Base-by-base conservation (phyloP, 2,797 vertebrate genomes). In the Pipistrellus pipistrellus region DNA sequence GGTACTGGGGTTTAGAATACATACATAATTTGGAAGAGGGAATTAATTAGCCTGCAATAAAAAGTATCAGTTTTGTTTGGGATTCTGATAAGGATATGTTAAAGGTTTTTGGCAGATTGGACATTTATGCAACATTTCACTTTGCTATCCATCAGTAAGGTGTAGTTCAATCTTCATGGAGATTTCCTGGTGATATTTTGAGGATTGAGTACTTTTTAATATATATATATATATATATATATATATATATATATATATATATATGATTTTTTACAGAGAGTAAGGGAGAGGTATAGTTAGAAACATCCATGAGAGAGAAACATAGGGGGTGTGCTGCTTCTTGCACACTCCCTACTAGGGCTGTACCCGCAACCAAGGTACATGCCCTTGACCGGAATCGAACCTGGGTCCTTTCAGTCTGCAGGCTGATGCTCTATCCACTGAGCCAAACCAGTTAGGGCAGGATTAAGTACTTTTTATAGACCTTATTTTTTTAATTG, bases 171-270 rank as follows among this genome's bases (percentile, higher is more conserved):
- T 66, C 57, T 82, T 85, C 46, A 8, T 32, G 35, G 44, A 38
- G 32, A 84, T 89, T n/a, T 48, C 18, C 35, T 95, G 48, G 44
- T 88, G 66, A 59, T 78, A 75, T 85, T 95, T 88, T 62, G 57
- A 91, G 57, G 13, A 27, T n/a, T 64, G 27, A 35, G 53, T 62
- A 55, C 5, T 68, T 96, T 82, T 55, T 21, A 21, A 21, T 21
- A 55, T 44, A 44, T 38, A 38, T 38, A n/a, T n/a, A n/a, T n/a
- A n/a, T n/a, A n/a, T n/a, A n/a, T 44, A 44, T 44, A 55, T 21
- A 55, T 21, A 53, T 18, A 18, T 53, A 53, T 53, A 53, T 53
- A 38, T 38, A 38, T 38, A 21, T 21, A 55, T 44, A 44, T 38
- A 38, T 38, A 4, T 23, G 21, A 55, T 55, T 55, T 55, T 55